Evolutionary conservation across 2,888 invertebrate genomes (phyloP).

Genomic region (Odontothrips loti): DNA sequence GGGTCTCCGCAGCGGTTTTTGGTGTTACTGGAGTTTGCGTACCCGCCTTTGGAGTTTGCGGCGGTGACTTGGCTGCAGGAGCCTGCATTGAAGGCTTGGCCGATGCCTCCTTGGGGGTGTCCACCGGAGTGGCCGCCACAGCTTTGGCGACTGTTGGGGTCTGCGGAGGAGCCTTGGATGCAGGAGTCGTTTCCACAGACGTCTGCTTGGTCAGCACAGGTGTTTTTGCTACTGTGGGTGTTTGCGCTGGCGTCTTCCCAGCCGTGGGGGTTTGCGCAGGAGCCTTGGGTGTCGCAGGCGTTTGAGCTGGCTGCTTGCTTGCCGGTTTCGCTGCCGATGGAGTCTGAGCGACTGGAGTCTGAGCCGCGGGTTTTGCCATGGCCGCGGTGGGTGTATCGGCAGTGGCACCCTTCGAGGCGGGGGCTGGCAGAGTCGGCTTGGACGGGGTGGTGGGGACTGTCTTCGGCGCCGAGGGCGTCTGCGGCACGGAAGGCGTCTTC

Average conservation of each 20-base stretch:
- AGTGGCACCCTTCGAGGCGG: not conserved
- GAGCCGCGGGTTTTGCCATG: not conserved
- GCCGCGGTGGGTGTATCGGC: not conserved
- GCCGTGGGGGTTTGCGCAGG: not conserved
- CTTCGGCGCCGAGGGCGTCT: not conserved
- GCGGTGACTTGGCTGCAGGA: constrained; percentile 35
- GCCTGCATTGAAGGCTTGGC: constrained; percentile 34
- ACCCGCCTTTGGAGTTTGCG: not conserved
- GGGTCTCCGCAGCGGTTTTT: not conserved
- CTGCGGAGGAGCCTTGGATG: not conserved
- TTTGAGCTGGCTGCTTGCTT: not conserved
- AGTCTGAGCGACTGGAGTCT: not conserved
- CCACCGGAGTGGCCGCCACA: not conserved
- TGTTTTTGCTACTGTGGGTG: not conserved
- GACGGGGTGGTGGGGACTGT: not conserved
- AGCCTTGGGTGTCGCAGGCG: not conserved
- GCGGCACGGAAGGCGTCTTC: not conserved
- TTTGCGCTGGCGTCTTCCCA: not conserved
- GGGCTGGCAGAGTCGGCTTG: not conserved
- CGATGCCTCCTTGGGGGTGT: constrained; percentile 28
- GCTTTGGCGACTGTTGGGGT: not conserved
- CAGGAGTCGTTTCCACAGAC: no score
- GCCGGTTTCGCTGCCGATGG: not conserved
- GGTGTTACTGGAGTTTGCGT: not conserved
- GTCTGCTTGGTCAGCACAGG: no score